Conservation (phyloP, 2,797 vertebrate genomes). For the Phrynocephalus forsythii region DNA sequence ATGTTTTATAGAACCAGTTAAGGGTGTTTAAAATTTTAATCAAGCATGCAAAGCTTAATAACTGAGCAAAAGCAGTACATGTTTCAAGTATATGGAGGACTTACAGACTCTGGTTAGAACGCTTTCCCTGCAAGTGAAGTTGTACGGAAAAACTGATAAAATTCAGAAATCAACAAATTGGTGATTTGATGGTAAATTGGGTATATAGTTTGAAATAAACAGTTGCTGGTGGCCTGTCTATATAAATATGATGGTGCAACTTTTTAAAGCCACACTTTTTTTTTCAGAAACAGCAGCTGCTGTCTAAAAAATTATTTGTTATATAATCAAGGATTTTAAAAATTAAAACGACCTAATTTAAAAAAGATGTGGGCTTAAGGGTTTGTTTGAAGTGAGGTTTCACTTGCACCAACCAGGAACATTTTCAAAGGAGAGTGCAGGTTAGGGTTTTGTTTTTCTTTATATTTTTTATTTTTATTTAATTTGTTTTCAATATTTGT, state of each 20-base stretch:
- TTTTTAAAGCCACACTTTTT: not conserved
- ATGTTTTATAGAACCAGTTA: constrained; percentile 45
- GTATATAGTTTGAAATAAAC: not conserved
- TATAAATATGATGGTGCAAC: not conserved
- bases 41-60: constrained; percentile 31
- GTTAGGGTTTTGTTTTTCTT: too few species aligned
- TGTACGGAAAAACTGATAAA: constrained; percentile 11
- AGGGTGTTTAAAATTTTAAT: constrained; percentile 45
- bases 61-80: constrained; percentile 27
- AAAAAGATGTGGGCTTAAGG: not conserved
- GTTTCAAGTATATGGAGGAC: constrained; percentile 28
- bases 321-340: not conserved
- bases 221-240: not conserved
- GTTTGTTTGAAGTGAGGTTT: not conserved
- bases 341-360: not conserved
- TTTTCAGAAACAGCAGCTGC: not conserved
- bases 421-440: too few species aligned
- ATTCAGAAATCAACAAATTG: not conserved
- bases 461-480: not conserved
- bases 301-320: not conserved
- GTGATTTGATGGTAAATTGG: not conserved
- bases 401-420: too few species aligned
- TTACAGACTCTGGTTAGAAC: constrained; percentile 37
- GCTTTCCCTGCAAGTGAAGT: constrained; percentile 37
- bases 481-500: too few species aligned